Conservation (phyloP, 35 echinoderm and acorn worm species). For the Apostichopus californicus region DNA sequence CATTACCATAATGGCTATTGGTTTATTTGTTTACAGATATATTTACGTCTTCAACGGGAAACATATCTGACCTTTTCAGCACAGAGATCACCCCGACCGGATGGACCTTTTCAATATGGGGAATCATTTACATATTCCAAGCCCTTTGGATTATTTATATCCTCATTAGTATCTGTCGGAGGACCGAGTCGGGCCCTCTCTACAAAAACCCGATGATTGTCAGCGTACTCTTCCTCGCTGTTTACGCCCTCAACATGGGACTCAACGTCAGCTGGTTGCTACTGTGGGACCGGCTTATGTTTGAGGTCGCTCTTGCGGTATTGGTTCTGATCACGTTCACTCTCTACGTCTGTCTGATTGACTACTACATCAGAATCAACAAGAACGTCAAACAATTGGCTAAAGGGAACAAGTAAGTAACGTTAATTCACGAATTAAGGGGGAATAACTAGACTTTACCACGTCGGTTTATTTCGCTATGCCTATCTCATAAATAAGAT, state of each 20-base stretch:
- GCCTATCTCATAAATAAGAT: too few species aligned
- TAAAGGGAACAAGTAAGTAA: constrained; percentile 58
- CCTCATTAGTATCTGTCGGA: constrained; percentile 61
- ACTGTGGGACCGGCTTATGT: constrained; percentile 59
- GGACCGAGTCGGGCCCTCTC: constrained; percentile 58
- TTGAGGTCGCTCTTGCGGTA: constrained; percentile 59
- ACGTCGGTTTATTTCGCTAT: too few species aligned
- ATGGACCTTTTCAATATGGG: constrained; percentile 88
- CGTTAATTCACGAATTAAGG: too few species aligned
- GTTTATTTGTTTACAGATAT: not conserved
- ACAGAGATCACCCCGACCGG: constrained; percentile 77
- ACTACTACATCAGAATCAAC: constrained; percentile 63
- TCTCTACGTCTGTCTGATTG: constrained; percentile 58
- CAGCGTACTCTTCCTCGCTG: constrained; percentile 52
- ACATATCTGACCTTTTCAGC: constrained; percentile 60
- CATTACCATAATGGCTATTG: too few species aligned
- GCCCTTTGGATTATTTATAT: constrained; percentile 67
- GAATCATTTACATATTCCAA: constrained; percentile 72
- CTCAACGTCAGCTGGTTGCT: constrained; percentile 74
- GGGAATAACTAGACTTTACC: too few species aligned
- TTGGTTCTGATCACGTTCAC: constrained; percentile 64
- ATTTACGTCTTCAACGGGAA: constrained; percentile 21
- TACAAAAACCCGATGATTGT: constrained; percentile 69
- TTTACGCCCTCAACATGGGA: constrained; percentile 67
- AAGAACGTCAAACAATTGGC: constrained; percentile 54